Evolutionary conservation across 2,113 vertebrate species (phyloP).

Genomic region (Nyctereutes procyonoides): DNA sequence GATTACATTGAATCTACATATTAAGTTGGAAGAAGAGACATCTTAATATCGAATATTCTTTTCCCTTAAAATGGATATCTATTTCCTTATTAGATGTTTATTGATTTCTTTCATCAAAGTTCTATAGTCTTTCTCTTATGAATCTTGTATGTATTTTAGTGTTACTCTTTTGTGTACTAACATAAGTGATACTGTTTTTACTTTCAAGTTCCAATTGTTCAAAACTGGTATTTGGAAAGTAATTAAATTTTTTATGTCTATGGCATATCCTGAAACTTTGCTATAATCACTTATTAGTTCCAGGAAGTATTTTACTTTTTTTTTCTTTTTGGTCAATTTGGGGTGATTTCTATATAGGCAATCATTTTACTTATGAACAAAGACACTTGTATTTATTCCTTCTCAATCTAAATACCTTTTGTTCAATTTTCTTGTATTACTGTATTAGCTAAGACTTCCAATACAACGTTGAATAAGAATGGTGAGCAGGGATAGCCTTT

Average conservation of each 20-base stretch:
- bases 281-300: background rate
- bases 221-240: background rate
- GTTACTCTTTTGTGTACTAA: background rate
- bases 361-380: background rate
- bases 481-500: background rate
- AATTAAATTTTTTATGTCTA: background rate
- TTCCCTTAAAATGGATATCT: background rate
- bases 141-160: background rate
- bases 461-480: background rate
- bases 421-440: background rate
- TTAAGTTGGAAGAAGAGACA: background rate
- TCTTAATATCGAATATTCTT: background rate
- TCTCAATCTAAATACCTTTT: background rate
- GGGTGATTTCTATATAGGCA: background rate
- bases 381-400: background rate
- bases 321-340: background rate
- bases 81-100: background rate
- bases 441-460: background rate
- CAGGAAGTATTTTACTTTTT: background rate
- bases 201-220: background rate
- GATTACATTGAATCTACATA: background rate
- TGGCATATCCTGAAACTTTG: background rate
- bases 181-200: background rate
- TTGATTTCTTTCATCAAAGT: background rate
- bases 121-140: background rate